Evolutionary conservation across 2,797 vertebrate species (phyloP).

Genomic region (Mormyrops boulengeri): DNA sequence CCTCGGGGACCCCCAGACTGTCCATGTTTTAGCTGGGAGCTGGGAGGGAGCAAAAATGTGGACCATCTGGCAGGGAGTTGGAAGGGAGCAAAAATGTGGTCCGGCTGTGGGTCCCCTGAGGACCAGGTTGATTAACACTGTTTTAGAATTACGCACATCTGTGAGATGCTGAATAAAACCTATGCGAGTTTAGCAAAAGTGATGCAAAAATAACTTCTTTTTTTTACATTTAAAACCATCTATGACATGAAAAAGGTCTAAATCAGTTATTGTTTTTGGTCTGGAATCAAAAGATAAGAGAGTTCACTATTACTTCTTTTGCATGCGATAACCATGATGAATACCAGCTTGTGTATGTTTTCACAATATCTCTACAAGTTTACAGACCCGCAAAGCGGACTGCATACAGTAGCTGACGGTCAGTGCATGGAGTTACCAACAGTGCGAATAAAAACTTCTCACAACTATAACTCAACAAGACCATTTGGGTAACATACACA

Average conservation of each 20-base stretch:
- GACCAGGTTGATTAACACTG: not conserved
- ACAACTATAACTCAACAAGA: not conserved
- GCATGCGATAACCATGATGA: not conserved
- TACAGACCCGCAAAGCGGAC: conserved; percentile 15
- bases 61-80: too few species aligned
- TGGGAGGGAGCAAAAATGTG: not conserved
- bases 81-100: not conserved
- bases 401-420: conserved; percentile 24
- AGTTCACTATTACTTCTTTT: not conserved
- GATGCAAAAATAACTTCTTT: not conserved
- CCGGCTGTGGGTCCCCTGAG: not conserved
- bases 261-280: not conserved
- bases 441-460: not conserved
- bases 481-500: not conserved
- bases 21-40: not conserved
- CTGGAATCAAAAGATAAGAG: not conserved
- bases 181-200: not conserved
- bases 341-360: not conserved
- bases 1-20: not conserved
- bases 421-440: not conserved
- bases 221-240: not conserved
- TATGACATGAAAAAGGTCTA: not conserved
- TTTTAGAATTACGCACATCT: not conserved
- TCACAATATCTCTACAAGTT: not conserved
- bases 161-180: not conserved